These are phyloP conservation scores for human (Homo sapiens) DNA, from an alignment of 2,113 vertebrate species.

Conservation along the genomic window DNA sequence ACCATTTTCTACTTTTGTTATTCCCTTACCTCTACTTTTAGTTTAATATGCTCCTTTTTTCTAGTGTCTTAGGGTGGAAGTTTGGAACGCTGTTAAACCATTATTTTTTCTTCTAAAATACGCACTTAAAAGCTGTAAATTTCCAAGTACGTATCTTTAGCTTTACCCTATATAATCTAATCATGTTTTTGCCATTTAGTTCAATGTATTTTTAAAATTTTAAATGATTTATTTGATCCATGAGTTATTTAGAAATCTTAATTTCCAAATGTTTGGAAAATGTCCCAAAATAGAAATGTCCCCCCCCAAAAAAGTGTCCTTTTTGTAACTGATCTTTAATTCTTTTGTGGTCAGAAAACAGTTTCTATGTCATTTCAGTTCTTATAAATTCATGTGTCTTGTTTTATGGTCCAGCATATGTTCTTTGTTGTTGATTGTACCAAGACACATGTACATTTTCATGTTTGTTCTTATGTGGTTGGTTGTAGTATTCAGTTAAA, in stretches of 20 bases:
- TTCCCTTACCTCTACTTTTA: background rate
- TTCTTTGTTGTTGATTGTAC: background rate
- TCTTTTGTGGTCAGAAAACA: background rate
- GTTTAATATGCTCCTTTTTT: background rate
- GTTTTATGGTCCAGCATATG: background rate
- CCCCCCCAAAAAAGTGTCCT: background rate
- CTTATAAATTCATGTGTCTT: background rate
- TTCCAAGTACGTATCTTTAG: background rate
- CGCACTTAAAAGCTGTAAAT: background rate
- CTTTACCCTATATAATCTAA: background rate
- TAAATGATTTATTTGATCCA: conserved; percentile 17
- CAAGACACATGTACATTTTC: background rate
- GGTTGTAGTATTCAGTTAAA: background rate
- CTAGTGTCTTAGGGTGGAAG: background rate
- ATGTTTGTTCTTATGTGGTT: background rate
- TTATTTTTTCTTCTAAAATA: background rate
- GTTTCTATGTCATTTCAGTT: background rate
- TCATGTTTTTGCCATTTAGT: background rate
- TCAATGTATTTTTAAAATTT: background rate
- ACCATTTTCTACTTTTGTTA: background rate
- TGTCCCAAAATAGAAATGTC: background rate
- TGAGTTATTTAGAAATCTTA: background rate
- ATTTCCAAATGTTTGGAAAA: background rate
- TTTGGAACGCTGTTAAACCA: background rate
- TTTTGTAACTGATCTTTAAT: background rate